These are phyloP conservation scores for Acleris laterana DNA, from an alignment of 2,888 invertebrate genomes.

Conservation along the genomic window DNA sequence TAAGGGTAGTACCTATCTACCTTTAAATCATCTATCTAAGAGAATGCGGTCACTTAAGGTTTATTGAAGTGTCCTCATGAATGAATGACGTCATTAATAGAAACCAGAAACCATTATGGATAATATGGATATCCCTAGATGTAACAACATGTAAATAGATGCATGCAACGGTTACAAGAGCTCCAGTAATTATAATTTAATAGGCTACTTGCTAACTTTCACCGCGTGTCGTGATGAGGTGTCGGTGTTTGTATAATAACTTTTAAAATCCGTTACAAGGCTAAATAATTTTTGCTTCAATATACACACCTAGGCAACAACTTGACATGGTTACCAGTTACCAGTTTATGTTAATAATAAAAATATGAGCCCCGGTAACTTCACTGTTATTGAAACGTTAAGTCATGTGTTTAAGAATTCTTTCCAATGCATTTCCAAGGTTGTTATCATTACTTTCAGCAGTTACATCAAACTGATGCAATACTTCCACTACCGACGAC, in stretches of 20 bases:
- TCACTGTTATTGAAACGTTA: not conserved
- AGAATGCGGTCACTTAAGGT: not conserved
- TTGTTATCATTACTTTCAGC: not conserved
- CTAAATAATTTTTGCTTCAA: not conserved
- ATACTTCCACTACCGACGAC: not conserved
- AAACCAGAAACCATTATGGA: not conserved
- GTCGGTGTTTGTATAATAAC: conserved; percentile 7
- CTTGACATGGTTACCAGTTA: too few relatives aligned
- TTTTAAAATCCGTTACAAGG: conserved; percentile 5
- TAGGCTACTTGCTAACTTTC: conserved; percentile 26
- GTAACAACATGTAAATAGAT: conserved; percentile 16
- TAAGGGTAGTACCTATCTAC: not conserved
- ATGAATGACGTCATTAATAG: conserved; percentile 15
- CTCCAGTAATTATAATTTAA: conserved; percentile 18
- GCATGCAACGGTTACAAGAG: conserved; percentile 8
- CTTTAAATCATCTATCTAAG: not conserved
- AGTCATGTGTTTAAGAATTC: not conserved
- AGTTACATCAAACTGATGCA: not conserved
- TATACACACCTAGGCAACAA: not conserved
- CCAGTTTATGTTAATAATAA: too few relatives aligned
- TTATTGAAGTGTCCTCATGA: conserved; percentile 6
- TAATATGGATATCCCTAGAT: not conserved
- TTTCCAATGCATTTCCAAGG: not conserved
- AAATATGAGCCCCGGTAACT: not conserved
- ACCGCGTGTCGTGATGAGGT: conserved; percentile 13